Conservation (phyloP, 2,888 invertebrate genomes). For the Hololepta plana region DNA sequence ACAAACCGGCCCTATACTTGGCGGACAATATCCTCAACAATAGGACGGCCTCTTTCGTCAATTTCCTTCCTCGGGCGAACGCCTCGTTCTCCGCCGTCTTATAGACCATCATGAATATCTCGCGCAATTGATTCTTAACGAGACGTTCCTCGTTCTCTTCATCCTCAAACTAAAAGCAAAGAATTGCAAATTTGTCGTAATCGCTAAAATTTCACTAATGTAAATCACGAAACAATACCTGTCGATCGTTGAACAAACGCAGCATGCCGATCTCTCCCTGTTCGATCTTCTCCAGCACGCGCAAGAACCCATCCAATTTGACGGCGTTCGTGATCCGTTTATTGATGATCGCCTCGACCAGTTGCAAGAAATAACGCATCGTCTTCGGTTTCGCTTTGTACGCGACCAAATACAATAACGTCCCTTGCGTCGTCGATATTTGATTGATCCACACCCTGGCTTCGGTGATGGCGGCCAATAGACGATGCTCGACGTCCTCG, state of each 20-base stretch:
- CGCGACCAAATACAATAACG: slow-evolving; percentile 15
- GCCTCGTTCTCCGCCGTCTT: slow-evolving; percentile 15
- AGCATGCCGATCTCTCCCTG: slow-evolving; percentile 16
- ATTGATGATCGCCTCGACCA: slow-evolving; percentile 18
- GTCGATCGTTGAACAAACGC: too few relatives aligned
- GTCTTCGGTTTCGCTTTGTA: slow-evolving; percentile 16
- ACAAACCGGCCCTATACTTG: slow-evolving; percentile 16
- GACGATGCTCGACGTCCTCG: slow-evolving; percentile 15
- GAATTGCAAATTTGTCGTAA: too few relatives aligned
- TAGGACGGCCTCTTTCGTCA: slow-evolving; percentile 12
- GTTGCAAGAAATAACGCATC: slow-evolving; percentile 18
- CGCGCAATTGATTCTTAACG: slow-evolving; percentile 15
- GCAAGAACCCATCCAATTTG: slow-evolving; percentile 17
- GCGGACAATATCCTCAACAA: slow-evolving; percentile 15
- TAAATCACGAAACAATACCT: too few relatives aligned
- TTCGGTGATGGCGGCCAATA: slow-evolving; percentile 16
- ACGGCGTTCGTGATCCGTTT: slow-evolving; percentile 17
- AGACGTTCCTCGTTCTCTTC: slow-evolving; percentile 17
- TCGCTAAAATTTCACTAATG: too few relatives aligned
- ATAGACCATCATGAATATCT: slow-evolving; percentile 15
- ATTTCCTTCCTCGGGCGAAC: slow-evolving; percentile 7
- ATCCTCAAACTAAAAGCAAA: slow-evolving; percentile 14
- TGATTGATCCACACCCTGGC: slow-evolving; percentile 17
- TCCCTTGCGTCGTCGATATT: slow-evolving; percentile 16
- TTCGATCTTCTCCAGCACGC: slow-evolving; percentile 16